A percentile compares a stretch with the other conserved stretches of the same genome.
Evolutionary conservation across 2,113 vertebrate species (phyloP).

Genomic region (Bostrychus sinensis): DNA sequence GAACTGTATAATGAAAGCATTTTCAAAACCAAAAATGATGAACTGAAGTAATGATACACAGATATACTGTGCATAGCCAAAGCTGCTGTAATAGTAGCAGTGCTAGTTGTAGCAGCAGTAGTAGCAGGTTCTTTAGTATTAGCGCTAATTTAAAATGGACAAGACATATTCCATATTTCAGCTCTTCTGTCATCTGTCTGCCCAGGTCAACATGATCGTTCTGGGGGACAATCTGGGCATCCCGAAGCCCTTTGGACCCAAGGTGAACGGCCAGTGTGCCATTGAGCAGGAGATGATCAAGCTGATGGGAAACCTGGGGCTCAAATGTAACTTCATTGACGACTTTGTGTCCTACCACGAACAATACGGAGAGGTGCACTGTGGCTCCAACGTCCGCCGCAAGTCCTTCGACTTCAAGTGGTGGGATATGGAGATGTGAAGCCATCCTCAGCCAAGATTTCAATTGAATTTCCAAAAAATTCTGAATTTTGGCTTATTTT

Average conservation of each 20-base stretch:
- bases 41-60: no score
- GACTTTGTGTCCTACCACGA: constrained; percentile 89
- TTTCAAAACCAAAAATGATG: no score
- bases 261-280: constrained; percentile 81
- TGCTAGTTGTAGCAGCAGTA: no score
- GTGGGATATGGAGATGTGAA: constrained; percentile 86
- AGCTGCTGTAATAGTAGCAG: no score
- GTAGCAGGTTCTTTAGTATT: no score
- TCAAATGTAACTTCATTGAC: constrained; percentile 88
- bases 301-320: constrained; percentile 85
- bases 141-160: no score
- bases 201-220: constrained; percentile 92
- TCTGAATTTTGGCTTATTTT: no score
- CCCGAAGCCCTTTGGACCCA: constrained; percentile 91
- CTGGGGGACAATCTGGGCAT: constrained; percentile 86
- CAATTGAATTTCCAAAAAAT: no score
- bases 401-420: constrained; percentile 83
- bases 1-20: no score
- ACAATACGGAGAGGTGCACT: constrained; percentile 89
- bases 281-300: constrained; percentile 80
- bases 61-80: no score
- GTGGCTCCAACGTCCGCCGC: constrained; percentile 87
- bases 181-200: neutral
- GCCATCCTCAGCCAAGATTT: neutral
- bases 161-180: no score